Conservation (phyloP, 2,113 vertebrate genomes). For the Machaerirhynchus nigripectus region DNA sequence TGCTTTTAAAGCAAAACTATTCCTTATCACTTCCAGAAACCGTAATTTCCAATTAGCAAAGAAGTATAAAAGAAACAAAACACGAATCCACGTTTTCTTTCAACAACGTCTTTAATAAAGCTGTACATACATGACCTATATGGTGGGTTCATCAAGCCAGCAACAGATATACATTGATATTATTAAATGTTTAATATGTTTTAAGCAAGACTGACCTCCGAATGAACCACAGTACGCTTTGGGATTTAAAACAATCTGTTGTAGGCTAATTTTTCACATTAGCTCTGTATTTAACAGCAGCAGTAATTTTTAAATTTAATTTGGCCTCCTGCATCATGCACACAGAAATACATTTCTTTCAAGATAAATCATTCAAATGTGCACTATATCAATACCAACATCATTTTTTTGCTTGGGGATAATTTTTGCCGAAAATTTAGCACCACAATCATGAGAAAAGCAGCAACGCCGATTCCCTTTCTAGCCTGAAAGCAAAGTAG, state of each 20-base stretch:
- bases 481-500: neutral
- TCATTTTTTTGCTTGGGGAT: neutral
- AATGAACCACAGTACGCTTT: neutral
- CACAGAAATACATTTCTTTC: neutral
- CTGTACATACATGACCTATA: neutral
- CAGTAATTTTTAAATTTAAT: neutral
- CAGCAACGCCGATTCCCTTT: neutral
- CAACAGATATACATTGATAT: neutral
- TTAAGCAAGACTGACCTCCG: neutral
- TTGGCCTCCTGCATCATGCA: neutral
- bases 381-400: neutral
- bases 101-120: neutral
- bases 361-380: neutral
- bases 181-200: neutral
- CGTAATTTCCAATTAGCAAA: neutral
- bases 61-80: neutral
- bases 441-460: neutral
- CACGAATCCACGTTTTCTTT: neutral
- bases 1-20: neutral
- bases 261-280: conserved; percentile 7
- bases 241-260: conserved; percentile 2
- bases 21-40: neutral
- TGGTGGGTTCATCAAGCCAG: neutral
- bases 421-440: conserved; percentile 1
- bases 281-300: neutral